These are phyloP conservation scores for Paratrypauchen microcephalus DNA, from an alignment of 2,797 vertebrate genomes.

Conservation along the genomic window DNA sequence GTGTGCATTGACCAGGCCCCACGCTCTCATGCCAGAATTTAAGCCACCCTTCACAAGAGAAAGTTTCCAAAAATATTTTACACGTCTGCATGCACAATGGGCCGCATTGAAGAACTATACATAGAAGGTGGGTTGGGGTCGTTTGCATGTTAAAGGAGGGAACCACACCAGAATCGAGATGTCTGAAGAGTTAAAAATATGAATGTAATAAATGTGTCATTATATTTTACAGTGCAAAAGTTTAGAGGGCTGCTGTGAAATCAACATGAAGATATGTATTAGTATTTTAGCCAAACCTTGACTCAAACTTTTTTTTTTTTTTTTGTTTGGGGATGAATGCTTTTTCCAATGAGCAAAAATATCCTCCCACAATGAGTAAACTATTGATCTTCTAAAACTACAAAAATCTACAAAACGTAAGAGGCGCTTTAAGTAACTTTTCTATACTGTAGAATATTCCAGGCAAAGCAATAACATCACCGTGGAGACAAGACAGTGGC, in stretches of 20 bases:
- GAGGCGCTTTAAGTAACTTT: no score
- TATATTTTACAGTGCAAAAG: background rate
- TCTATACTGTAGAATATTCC: no score
- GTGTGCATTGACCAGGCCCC: conserved; percentile 45
- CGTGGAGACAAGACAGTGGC: no score
- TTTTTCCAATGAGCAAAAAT: background rate
- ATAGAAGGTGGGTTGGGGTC: conserved; percentile 24
- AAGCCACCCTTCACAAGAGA: conserved; percentile 46
- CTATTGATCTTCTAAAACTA: background rate
- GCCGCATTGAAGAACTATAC: conserved; percentile 55
- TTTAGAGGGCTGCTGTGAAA: background rate
- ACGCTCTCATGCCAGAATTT: conserved; percentile 50
- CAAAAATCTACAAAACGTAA: background rate
- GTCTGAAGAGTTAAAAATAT: conserved; percentile 1
- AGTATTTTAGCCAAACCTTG: background rate
- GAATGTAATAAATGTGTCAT: background rate
- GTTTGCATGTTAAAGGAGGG: conserved; percentile 28
- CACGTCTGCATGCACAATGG: conserved; percentile 58
- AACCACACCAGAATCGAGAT: conserved; percentile 1
- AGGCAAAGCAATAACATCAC: no score
- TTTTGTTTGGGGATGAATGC: background rate
- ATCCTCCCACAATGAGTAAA: background rate
- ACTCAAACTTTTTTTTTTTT: background rate
- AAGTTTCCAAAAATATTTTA: conserved; percentile 67
- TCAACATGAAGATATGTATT: background rate